Evolutionary conservation across 2,797 vertebrate genomes (phyloP).

Genomic region (Trematomus bernacchii): DNA sequence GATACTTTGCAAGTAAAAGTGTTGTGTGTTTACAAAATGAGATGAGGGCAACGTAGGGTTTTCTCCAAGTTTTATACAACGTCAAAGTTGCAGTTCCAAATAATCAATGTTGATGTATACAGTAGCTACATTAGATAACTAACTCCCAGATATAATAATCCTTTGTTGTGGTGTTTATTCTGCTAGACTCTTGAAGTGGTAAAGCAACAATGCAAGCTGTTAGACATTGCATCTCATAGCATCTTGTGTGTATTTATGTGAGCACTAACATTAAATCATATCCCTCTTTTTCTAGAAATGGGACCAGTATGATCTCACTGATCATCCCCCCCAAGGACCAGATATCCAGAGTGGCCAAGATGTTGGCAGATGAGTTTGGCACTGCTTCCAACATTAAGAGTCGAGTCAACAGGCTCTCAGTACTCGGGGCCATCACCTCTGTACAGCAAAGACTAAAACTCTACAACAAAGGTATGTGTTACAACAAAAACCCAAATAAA

Average conservation of each 20-base stretch:
- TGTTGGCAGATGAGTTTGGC: constrained; percentile 99
- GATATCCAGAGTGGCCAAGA: constrained; percentile 99
- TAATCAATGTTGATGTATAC: not conserved
- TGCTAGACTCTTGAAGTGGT: not conserved
- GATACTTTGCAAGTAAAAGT: constrained; percentile 33
- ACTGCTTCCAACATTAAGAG: constrained; percentile 99
- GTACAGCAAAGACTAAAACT: constrained; percentile 99
- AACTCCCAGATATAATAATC: not conserved
- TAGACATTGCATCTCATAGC: not conserved
- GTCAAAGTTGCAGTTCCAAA: not conserved
- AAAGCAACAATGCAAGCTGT: not conserved
- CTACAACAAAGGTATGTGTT: constrained; percentile 96
- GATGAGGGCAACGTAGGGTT: not conserved
- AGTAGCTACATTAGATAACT: not conserved
- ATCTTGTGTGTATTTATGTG: not conserved
- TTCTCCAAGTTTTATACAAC: no score
- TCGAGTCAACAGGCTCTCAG: constrained; percentile 98
- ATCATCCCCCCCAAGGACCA: constrained; percentile 99
- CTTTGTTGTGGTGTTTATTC: not conserved
- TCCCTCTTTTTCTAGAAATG: constrained; percentile 88
- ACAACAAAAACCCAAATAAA: constrained; percentile 1
- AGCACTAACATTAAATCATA: constrained; percentile 18
- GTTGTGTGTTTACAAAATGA: constrained; percentile 46
- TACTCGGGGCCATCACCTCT: constrained; percentile 99
- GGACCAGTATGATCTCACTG: constrained; percentile 99